These are phyloP conservation scores for Connochaetes taurinus DNA, from an alignment of 2,113 vertebrate genomes.

Conservation along the genomic window DNA sequence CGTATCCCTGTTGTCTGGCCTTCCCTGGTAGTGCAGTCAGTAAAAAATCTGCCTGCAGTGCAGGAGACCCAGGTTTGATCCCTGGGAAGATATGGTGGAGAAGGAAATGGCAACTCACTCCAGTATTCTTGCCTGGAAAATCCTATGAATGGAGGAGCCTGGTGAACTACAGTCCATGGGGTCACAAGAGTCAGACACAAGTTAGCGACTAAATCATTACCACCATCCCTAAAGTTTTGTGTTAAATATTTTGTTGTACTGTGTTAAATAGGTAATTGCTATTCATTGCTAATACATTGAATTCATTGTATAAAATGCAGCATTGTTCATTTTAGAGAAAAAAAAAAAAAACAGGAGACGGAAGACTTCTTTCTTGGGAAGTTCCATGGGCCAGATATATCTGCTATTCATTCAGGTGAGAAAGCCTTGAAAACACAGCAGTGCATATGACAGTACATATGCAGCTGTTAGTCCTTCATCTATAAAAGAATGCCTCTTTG, in stretches of 20 bases:
- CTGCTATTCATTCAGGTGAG: neutral
- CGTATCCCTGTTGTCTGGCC: neutral
- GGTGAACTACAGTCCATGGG: neutral
- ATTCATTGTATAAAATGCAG: neutral
- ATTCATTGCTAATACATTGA: neutral
- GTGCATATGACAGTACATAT: fast-evolving
- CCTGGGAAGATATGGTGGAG: neutral
- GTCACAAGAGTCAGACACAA: neutral
- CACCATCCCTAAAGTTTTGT: neutral
- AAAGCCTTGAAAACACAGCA: neutral
- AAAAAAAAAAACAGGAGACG: neutral
- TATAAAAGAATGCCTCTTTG: neutral
- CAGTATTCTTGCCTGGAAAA: neutral
- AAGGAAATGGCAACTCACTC: neutral
- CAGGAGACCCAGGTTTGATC: neutral
- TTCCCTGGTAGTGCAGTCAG: neutral
- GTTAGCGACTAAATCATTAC: neutral
- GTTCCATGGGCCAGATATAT: neutral
- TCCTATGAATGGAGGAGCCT: neutral
- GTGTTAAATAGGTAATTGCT: neutral
- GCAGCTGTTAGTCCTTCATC: neutral
- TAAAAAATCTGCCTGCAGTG: neutral
- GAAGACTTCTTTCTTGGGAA: neutral
- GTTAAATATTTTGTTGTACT: neutral
- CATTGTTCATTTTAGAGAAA: neutral